phyloP scores from a whole-genome alignment of 2,888 invertebrate species.

The Druceiella hillmani region DNA sequence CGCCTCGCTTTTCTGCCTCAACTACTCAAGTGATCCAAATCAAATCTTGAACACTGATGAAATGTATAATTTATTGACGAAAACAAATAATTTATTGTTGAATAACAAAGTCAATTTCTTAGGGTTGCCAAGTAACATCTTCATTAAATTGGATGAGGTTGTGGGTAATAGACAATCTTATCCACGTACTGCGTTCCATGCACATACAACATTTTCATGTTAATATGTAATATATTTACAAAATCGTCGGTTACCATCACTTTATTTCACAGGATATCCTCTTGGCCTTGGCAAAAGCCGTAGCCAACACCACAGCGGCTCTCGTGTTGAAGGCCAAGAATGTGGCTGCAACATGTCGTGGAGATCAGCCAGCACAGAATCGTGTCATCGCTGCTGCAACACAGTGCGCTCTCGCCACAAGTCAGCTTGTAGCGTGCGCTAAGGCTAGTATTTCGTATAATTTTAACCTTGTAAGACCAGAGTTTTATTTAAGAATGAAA shows the following conservation, averaged over 20 bases:
- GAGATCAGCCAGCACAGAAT: slow-evolving; percentile 77
- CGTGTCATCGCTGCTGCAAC: slow-evolving; percentile 93
- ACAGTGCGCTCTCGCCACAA: slow-evolving; percentile 94
- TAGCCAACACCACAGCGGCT: slow-evolving; percentile 96
- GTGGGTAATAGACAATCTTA: not conserved
- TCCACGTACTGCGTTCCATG: not conserved
- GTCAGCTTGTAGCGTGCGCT: slow-evolving; percentile 95
- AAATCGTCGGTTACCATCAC: not conserved
- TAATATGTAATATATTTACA: not conserved
- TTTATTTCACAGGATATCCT: slow-evolving; percentile 67
- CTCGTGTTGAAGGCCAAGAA: slow-evolving; percentile 94
- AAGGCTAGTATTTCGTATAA: slow-evolving; percentile 63
- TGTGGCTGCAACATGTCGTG: slow-evolving; percentile 85
- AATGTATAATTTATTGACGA: no score
- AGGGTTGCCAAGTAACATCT: no score
- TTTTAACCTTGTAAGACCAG: no score
- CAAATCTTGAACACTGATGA: no score
- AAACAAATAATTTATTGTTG: no score
- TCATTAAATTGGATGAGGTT: no score
- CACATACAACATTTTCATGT: not conserved
- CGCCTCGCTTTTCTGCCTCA: no score
- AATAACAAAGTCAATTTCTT: no score
- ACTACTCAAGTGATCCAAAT: no score
- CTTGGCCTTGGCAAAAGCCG: slow-evolving; percentile 90
- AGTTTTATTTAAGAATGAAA: no score